phyloP scores from a whole-genome alignment of 2,888 invertebrate species.

The Nephrotoma flavescens region DNA sequence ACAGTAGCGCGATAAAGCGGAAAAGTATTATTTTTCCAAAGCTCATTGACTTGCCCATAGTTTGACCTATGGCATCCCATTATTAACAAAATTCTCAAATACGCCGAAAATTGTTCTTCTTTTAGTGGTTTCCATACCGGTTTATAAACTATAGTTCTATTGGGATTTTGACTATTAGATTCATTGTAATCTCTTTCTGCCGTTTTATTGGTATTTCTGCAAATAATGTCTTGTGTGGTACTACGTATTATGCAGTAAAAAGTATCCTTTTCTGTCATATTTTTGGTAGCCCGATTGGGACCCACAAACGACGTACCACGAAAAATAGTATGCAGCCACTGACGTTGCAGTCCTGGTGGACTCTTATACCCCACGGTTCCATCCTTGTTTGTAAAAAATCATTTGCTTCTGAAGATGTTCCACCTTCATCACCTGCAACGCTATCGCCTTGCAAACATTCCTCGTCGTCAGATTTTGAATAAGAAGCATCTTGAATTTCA shows the following conservation, averaged over 20 bases:
- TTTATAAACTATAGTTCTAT: background rate
- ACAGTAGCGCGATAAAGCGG: too few relatives aligned
- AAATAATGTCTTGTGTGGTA: background rate
- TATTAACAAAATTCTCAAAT: background rate
- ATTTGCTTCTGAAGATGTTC: background rate
- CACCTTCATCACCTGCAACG: background rate
- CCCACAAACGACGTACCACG: background rate
- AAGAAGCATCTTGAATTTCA: background rate
- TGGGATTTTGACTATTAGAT: background rate
- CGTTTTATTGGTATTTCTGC: background rate
- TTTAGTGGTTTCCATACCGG: background rate
- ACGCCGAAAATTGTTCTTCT: background rate
- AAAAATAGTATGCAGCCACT: background rate
- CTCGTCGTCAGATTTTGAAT: background rate
- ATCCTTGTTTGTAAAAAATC: too few relatives aligned
- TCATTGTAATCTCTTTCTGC: background rate
- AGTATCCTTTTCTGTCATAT: background rate
- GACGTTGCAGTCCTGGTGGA: too few relatives aligned
- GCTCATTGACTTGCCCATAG: slow-evolving; percentile 16
- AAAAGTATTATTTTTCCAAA: too few relatives aligned
- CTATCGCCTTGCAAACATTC: background rate
- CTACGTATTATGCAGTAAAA: background rate
- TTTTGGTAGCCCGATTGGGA: too few relatives aligned
- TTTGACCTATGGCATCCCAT: too few relatives aligned
- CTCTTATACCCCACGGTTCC: too few relatives aligned